A percentile compares a stretch with the other conserved stretches of the same genome.
Conservation (phyloP, 2,888 invertebrate species). For the Gisinianus flammeolus region DNA sequence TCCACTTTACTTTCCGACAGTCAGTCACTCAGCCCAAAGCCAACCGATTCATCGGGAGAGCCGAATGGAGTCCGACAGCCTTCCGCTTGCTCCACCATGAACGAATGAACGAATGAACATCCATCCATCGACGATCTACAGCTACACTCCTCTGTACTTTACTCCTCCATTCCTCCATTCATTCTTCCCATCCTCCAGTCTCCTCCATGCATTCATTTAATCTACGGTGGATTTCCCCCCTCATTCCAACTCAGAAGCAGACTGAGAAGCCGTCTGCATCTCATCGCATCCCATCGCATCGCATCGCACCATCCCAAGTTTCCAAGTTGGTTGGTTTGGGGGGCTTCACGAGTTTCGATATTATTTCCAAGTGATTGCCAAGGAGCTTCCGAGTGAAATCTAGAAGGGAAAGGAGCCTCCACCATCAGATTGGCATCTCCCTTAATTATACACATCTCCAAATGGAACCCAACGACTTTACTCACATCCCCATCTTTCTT, state of each 20-base stretch:
- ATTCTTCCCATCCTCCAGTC: neutral
- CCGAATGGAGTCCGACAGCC: neutral
- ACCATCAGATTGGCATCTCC: conserved; percentile 31
- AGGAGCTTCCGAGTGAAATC: neutral
- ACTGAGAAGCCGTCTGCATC: no score
- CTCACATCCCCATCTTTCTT: neutral
- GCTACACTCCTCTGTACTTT: neutral
- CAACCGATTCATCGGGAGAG: neutral
- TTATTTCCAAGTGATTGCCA: neutral
- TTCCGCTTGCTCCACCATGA: neutral
- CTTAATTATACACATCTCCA: conserved; percentile 34
- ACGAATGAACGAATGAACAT: neutral
- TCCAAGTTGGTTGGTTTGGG: no score
- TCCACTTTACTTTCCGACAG: conserved; percentile 10
- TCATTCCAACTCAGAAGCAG: neutral
- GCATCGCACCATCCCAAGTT: neutral
- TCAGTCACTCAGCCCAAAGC: neutral
- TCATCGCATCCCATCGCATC: neutral
- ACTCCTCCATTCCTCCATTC: neutral
- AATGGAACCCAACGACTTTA: conserved; percentile 5
- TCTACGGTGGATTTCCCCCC: no score
- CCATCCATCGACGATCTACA: neutral
- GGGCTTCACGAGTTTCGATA: no score
- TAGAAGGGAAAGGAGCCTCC: neutral
- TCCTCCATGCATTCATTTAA: no score